phyloP scores from a whole-genome alignment of 2,888 invertebrate genomes.

The Calameuta idolon region DNA sequence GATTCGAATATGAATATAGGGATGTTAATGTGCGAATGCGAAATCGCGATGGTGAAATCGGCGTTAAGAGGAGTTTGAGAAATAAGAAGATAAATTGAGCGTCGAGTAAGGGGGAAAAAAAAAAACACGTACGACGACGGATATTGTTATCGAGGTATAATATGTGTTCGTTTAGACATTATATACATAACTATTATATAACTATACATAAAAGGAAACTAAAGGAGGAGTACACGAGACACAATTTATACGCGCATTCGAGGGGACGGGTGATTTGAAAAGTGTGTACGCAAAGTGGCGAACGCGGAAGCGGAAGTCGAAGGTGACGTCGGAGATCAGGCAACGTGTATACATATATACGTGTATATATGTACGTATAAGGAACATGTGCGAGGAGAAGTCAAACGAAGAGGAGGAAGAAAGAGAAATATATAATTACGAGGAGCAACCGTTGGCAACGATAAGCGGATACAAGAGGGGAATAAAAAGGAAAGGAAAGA shows the following conservation, averaged over 20 bases:
- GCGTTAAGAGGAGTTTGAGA: background rate
- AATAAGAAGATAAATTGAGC: slow-evolving; percentile 11
- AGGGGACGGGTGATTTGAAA: background rate
- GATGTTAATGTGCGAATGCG: slow-evolving; percentile 8
- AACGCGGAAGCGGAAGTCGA: background rate
- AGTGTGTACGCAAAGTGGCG: background rate
- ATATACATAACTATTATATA: slow-evolving; percentile 54
- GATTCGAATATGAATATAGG: slow-evolving; percentile 11
- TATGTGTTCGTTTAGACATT: slow-evolving; percentile 65
- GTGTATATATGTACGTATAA: slow-evolving; percentile 14
- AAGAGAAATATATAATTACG: slow-evolving; percentile 14
- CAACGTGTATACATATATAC: slow-evolving; percentile 1
- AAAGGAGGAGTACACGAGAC: slow-evolving; percentile 10
- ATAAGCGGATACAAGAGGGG: slow-evolving; percentile 3
- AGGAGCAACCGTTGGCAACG: slow-evolving; percentile 6
- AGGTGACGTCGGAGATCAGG: background rate
- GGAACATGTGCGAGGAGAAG: background rate
- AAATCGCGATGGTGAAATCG: background rate
- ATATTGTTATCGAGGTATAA: slow-evolving; percentile 62
- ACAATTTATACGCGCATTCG: slow-evolving; percentile 5
- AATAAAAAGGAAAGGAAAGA: background rate
- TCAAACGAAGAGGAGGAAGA: background rate
- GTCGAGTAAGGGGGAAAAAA: slow-evolving; percentile 14
- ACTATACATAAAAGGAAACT: slow-evolving; percentile 15
- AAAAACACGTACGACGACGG: slow-evolving; percentile 32